Evolutionary conservation across 2,113 vertebrate species (phyloP).

Genomic region (Hydropotes inermis): DNA sequence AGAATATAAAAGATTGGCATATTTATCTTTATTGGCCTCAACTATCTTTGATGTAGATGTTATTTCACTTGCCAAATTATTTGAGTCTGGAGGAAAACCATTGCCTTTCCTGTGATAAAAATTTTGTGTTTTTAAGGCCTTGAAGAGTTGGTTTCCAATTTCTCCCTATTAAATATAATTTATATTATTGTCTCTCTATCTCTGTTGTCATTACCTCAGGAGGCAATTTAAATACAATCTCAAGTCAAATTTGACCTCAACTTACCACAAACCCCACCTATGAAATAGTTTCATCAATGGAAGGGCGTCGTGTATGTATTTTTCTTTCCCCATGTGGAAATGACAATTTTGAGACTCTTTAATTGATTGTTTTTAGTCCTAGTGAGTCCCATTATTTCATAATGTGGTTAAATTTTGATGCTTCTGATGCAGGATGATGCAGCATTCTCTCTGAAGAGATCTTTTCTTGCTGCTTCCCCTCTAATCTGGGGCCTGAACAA

Average conservation of each 20-base stretch:
- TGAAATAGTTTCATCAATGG: background rate
- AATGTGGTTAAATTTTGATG: background rate
- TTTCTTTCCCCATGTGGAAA: background rate
- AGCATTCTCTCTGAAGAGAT: background rate
- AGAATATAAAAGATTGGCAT: background rate
- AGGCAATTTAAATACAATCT: background rate
- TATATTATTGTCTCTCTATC: background rate
- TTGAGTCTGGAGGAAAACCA: background rate
- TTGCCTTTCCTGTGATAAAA: background rate
- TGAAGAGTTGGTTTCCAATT: background rate
- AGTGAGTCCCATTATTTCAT: background rate
- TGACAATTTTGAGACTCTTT: background rate
- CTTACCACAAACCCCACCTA: background rate
- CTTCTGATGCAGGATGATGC: background rate
- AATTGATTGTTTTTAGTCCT: background rate
- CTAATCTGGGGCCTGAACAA: background rate
- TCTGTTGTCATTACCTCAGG: background rate
- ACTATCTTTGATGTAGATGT: background rate
- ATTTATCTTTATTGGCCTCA: slow-evolving; percentile 21
- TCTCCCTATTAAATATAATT: background rate
- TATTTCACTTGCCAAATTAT: slow-evolving; percentile 16
- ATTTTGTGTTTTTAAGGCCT: background rate
- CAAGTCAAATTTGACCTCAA: background rate
- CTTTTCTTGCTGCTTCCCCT: background rate
- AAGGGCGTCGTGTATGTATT: background rate